Conservation (phyloP, 2,113 vertebrate species). For the Alces alces region DNA sequence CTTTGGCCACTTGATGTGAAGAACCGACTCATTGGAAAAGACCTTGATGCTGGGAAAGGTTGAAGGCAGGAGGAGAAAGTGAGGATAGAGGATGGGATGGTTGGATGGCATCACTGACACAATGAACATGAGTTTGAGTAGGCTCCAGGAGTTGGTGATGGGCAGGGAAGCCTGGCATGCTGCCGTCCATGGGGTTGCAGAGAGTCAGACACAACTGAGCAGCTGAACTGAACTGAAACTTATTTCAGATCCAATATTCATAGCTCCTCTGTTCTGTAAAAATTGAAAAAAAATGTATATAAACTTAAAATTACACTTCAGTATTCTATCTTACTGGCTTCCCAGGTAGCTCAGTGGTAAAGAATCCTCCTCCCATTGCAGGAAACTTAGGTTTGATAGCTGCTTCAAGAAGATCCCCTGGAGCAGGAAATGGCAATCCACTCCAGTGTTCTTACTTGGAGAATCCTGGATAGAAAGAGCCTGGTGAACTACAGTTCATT, state of each 20-base stretch:
- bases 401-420: background rate
- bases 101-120: background rate
- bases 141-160: background rate
- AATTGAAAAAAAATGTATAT: background rate
- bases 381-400: background rate
- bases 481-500: no score
- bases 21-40: background rate
- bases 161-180: background rate
- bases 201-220: background rate
- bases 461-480: no score
- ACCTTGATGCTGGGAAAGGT: background rate
- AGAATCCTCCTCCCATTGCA: background rate
- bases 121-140: background rate
- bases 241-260: background rate
- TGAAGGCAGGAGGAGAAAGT: background rate
- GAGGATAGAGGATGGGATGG: background rate
- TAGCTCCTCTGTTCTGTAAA: background rate
- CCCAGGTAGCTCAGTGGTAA: background rate
- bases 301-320: background rate
- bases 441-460: background rate
- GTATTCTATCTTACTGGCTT: background rate
- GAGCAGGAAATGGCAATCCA: background rate
- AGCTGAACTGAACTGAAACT: background rate
- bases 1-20: background rate
- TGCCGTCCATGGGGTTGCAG: background rate